Percentiles rank a stretch among this genome's conserved stretches.
These are phyloP conservation scores for Nemoura dubitans DNA, from an alignment of 2,888 invertebrate species.

Conservation along the genomic window DNA sequence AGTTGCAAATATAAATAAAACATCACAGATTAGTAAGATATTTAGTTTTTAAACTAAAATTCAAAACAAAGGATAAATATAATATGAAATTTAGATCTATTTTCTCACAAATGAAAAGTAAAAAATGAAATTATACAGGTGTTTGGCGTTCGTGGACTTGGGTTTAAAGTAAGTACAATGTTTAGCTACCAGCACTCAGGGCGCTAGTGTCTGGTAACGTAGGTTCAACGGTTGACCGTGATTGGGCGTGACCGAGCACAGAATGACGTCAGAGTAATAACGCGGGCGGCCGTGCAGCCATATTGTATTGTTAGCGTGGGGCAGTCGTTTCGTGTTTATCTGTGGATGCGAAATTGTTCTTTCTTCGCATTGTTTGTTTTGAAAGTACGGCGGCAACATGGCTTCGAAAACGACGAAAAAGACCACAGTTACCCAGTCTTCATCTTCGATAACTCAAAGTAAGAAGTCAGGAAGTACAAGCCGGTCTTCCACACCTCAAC, in stretches of 20 bases:
- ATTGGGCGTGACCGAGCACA: neutral
- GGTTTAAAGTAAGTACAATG: neutral
- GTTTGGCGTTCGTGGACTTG: too few species aligned
- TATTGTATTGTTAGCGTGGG: slow-evolving; percentile 22
- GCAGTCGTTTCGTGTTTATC: slow-evolving; percentile 3
- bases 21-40: too few species aligned
- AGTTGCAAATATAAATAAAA: too few species aligned
- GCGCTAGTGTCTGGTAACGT: neutral
- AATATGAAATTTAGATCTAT: too few species aligned
- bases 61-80: too few species aligned
- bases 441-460: neutral
- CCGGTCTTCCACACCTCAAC: slow-evolving; percentile 3
- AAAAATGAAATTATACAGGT: too few species aligned
- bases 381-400: slow-evolving; percentile 17
- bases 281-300: slow-evolving; percentile 7
- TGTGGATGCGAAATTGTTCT: neutral
- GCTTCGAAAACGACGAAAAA: slow-evolving; percentile 30
- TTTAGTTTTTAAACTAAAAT: too few species aligned
- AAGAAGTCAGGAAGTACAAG: neutral
- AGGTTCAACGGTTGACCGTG: neutral
- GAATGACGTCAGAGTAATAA: slow-evolving; percentile 23
- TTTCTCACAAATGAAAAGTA: too few species aligned
- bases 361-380: slow-evolving; percentile 14
- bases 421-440: slow-evolving; percentile 26
- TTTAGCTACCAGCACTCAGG: neutral